Conservation (phyloP, 1,140 invertebrate species). For the Achatina immaculata region DNA sequence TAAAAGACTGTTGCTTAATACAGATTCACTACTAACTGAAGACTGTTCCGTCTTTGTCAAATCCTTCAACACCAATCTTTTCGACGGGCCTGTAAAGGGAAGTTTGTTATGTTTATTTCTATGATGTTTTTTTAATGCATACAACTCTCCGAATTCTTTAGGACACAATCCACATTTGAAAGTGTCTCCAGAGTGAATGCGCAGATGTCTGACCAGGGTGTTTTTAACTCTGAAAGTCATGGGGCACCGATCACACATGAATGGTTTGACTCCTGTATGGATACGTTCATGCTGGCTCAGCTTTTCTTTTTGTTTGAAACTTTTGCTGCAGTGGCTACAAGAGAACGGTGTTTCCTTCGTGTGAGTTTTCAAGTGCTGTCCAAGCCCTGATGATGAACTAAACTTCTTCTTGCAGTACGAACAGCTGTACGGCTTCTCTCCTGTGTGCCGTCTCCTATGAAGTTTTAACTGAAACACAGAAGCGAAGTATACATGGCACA, state of each 20-base stretch:
- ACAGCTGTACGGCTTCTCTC: conserved; percentile 32
- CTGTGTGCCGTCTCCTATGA: conserved; percentile 15
- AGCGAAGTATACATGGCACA: neutral
- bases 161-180: neutral
- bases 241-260: conserved; percentile 4
- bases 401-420: neutral
- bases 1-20: neutral
- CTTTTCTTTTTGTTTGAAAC: conserved; percentile 10
- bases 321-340: neutral
- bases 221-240: neutral
- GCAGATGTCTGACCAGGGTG: neutral
- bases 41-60: neutral
- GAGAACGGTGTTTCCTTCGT: neutral
- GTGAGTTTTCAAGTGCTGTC: neutral
- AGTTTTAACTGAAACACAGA: neutral
- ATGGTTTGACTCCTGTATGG: neutral
- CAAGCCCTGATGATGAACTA: neutral
- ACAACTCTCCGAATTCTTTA: neutral
- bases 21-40: neutral
- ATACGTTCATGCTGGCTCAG: neutral
- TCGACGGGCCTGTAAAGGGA: neutral
- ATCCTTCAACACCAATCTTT: neutral
- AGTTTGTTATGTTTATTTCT: neutral
- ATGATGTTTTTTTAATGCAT: neutral
- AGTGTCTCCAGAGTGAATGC: neutral